phyloP scores from a whole-genome alignment of 1,140 invertebrate genomes.

The Zelostemma sp. region DNA sequence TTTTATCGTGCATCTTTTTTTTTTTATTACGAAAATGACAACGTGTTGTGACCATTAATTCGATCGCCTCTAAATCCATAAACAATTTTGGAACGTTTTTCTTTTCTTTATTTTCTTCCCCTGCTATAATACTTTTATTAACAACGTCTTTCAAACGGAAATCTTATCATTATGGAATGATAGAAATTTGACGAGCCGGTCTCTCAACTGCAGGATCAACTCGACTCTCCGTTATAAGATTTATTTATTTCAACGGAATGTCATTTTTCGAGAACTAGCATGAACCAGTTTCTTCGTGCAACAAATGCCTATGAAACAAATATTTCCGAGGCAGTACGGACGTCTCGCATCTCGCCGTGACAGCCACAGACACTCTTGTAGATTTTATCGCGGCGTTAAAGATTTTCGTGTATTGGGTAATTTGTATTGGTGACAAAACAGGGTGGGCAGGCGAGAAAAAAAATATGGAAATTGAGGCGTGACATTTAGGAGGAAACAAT shows the following conservation, averaged over 20 bases:
- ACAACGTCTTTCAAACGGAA: slow-evolving; percentile 11
- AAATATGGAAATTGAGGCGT: neutral
- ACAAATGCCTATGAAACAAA: neutral
- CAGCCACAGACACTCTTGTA: slow-evolving; percentile 17
- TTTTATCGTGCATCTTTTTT: slow-evolving; percentile 24
- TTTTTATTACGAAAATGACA: slow-evolving; percentile 20
- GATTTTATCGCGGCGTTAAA: slow-evolving; percentile 20
- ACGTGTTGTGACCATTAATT: slow-evolving; percentile 3
- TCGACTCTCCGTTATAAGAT: neutral
- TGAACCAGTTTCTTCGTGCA: neutral
- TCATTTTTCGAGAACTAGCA: neutral
- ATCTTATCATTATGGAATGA: neutral
- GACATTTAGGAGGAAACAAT: neutral
- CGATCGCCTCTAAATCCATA: neutral
- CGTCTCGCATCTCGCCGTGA: slow-evolving; percentile 8
- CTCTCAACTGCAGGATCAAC: neutral
- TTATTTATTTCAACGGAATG: too few species aligned
- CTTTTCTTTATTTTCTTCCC: slow-evolving; percentile 1
- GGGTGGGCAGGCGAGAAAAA: neutral
- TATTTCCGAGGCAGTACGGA: neutral
- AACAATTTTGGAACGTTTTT: neutral
- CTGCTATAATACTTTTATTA: neutral
- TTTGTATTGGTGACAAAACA: too few species aligned
- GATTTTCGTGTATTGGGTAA: slow-evolving; percentile 12
- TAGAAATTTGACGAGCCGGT: neutral